These are phyloP conservation scores for Clarias magur DNA, from an alignment of 2,113 vertebrate genomes.

Conservation along the genomic window DNA sequence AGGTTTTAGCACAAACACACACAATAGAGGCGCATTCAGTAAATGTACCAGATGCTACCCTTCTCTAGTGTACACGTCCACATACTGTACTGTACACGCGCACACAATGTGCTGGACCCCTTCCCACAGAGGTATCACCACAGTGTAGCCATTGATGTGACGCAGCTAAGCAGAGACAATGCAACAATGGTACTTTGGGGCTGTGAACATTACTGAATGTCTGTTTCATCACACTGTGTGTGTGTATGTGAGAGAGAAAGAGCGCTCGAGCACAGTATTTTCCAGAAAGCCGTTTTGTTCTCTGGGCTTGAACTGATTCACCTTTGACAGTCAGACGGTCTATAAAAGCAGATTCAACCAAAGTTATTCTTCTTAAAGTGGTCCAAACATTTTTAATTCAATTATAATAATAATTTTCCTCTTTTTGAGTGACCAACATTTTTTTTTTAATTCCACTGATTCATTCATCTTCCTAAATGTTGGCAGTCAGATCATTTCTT, in stretches of 20 bases:
- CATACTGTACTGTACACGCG: constrained; percentile 37
- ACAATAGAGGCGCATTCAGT: constrained; percentile 19
- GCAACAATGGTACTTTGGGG: constrained; percentile 47
- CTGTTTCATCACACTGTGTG: constrained; percentile 26
- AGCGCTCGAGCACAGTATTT: constrained; percentile 17
- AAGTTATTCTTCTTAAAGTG: not conserved
- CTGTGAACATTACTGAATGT: constrained; percentile 34
- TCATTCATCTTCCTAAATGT: not conserved
- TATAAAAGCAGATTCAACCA: not conserved
- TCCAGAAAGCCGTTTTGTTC: constrained; percentile 41
- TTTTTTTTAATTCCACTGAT: not conserved
- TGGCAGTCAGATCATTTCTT: not conserved
- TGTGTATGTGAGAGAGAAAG: constrained; percentile 5
- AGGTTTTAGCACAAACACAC: constrained; percentile 10
- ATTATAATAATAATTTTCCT: not conserved
- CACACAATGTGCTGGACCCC: constrained; percentile 42
- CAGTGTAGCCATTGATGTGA: constrained; percentile 53
- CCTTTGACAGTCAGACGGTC: constrained; percentile 8
- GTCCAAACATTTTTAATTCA: not conserved
- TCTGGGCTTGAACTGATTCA: constrained; percentile 30
- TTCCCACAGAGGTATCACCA: constrained; percentile 52
- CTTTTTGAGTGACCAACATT: not conserved
- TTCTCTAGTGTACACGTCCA: constrained; percentile 32
- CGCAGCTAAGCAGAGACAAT: constrained; percentile 38
- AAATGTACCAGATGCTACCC: constrained; percentile 43